Percentiles rank a stretch among this genome's conserved stretches.
These are phyloP conservation scores for Leuctra nigra DNA, from an alignment of 2,888 invertebrate genomes.

Conservation along the genomic window DNA sequence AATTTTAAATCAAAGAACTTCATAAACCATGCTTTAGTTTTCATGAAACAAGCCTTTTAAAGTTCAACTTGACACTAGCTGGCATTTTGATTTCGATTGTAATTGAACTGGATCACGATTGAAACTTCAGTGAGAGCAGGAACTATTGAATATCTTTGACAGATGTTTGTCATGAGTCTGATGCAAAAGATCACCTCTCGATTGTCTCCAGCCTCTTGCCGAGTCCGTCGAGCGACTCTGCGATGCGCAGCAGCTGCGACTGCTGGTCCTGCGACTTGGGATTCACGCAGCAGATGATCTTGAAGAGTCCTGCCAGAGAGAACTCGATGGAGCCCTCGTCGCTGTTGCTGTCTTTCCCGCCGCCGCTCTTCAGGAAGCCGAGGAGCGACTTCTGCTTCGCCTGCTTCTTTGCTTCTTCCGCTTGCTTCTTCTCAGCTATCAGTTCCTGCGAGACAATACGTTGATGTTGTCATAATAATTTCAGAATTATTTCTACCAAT, in stretches of 20 bases:
- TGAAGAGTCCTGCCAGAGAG: conserved; percentile 48
- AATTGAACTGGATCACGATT: no score
- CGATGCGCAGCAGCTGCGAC: conserved; percentile 40
- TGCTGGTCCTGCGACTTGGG: conserved; percentile 42
- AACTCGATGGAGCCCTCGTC: conserved; percentile 47
- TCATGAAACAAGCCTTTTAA: no score
- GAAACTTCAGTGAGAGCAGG: no score
- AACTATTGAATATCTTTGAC: no score
- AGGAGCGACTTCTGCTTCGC: conserved; percentile 37
- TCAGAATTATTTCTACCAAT: no score
- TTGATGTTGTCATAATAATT: no score
- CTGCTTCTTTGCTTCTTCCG: conserved; percentile 38
- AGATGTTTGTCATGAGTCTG: no score
- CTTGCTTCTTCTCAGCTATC: conserved; percentile 36
- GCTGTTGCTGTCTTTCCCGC: conserved; percentile 32
- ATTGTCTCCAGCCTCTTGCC: conserved; percentile 41
- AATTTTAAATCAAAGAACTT: no score
- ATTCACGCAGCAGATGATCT: conserved; percentile 47
- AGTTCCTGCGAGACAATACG: conserved; percentile 32
- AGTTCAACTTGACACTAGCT: no score
- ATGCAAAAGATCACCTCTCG: conserved; percentile 41
- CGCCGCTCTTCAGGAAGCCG: conserved; percentile 35
- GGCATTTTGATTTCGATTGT: no score
- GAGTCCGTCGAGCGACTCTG: conserved; percentile 41
- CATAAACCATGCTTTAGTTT: no score